Percentiles rank a stretch among this genome's conserved stretches.
Evolutionary conservation across 2,113 vertebrate species (phyloP).

Genomic region (Engraulis encrasicolus): DNA sequence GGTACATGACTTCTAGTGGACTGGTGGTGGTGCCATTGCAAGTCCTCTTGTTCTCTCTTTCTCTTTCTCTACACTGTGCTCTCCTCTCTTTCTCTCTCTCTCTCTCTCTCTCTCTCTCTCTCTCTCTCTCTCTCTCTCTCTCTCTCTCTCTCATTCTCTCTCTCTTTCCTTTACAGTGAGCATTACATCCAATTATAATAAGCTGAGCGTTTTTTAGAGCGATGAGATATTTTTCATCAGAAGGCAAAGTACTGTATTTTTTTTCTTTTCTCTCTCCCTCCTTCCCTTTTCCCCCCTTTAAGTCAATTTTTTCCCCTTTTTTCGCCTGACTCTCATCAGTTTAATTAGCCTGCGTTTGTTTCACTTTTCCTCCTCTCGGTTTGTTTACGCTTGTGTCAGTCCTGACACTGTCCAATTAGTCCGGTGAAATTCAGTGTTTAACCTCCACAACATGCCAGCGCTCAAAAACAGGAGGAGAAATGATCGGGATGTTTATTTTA

Average conservation of each 20-base stretch:
- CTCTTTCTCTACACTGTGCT: too few relatives aligned
- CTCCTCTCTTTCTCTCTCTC: not conserved
- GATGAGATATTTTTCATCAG: slow-evolving; percentile 13
- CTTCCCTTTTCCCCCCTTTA: not conserved
- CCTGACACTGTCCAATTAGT: slow-evolving; percentile 90
- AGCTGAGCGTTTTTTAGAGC: not conserved
- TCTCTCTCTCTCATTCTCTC: not conserved
- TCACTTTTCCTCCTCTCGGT: slow-evolving; percentile 81
- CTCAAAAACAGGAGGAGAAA: slow-evolving; percentile 18
- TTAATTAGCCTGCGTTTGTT: slow-evolving; percentile 94
- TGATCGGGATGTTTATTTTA: slow-evolving; percentile 16
- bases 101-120: too few relatives aligned
- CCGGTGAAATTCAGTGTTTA: slow-evolving; percentile 90
- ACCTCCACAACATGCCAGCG: slow-evolving; percentile 66
- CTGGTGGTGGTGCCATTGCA: not conserved
- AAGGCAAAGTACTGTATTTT: not conserved
- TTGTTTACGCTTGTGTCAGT: slow-evolving; percentile 92
- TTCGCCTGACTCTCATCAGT: slow-evolving; percentile 59
- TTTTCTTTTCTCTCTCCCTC: not conserved
- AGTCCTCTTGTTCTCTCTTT: not conserved
- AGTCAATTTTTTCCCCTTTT: not conserved
- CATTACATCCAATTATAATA: slow-evolving; percentile 9
- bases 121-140: not conserved
- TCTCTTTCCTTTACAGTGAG: not conserved
- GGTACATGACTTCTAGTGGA: too few relatives aligned